These are phyloP conservation scores for Aphodius granarius DNA, from an alignment of 2,888 invertebrate species.

Conservation along the genomic window DNA sequence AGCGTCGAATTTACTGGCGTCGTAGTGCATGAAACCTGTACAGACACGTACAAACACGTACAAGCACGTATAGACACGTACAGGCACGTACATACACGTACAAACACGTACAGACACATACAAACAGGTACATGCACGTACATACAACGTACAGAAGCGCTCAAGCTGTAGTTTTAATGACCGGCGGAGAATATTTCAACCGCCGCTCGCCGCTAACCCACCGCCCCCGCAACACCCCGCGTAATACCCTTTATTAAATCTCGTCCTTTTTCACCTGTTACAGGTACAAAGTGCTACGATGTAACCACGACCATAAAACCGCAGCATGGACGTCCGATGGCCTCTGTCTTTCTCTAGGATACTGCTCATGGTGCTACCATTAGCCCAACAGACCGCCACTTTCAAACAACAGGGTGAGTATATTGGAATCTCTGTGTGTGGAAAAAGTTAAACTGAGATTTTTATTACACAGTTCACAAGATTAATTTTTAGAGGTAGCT, in stretches of 20 bases:
- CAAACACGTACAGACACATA: background rate
- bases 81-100: background rate
- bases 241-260: constrained; percentile 23
- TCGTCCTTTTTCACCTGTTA: constrained; percentile 43
- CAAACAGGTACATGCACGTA: background rate
- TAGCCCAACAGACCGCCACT: constrained; percentile 47
- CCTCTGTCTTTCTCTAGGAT: constrained; percentile 46
- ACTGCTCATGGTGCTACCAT: constrained; percentile 45
- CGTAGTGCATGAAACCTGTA: background rate
- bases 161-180: constrained; percentile 1
- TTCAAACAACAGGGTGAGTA: constrained; percentile 50
- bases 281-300: constrained; percentile 48
- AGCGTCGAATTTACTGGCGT: background rate
- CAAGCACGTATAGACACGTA: too few relatives aligned
- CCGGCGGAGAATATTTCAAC: constrained; percentile 1
- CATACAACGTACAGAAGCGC: background rate
- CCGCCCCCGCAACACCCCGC: background rate
- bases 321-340: constrained; percentile 52
- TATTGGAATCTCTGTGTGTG: background rate
- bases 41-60: background rate
- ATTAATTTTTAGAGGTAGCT: too few relatives aligned
- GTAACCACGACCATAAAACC: constrained; percentile 47
- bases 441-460: background rate
- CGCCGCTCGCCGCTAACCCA: constrained; percentile 1
- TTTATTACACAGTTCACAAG: too few relatives aligned